These are phyloP conservation scores for Buteo buteo DNA, from an alignment of 2,113 vertebrate genomes.

Conservation along the genomic window DNA sequence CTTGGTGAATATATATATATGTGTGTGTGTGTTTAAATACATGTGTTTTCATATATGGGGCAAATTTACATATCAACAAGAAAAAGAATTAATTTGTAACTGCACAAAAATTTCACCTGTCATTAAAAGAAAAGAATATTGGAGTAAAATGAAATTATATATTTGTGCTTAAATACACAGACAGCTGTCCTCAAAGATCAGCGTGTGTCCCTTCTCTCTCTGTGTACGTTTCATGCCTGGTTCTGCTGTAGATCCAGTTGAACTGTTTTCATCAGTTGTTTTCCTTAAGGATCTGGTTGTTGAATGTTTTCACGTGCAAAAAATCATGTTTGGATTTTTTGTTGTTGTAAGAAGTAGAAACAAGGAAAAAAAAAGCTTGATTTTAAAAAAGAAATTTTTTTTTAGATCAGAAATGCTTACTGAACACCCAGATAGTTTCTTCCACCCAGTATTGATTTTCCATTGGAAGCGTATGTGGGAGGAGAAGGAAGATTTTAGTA, in stretches of 20 bases:
- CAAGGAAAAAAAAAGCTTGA: neutral
- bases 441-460: neutral
- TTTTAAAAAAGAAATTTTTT: neutral
- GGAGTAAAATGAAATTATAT: neutral
- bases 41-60: neutral
- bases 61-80: neutral
- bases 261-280: neutral
- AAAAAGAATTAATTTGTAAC: neutral
- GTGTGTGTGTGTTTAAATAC: fast-evolving
- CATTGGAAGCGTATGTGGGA: neutral
- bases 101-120: neutral
- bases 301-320: neutral
- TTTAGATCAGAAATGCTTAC: neutral
- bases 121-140: neutral
- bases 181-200: neutral
- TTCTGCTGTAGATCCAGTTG: neutral
- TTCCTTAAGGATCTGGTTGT: neutral
- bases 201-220: neutral
- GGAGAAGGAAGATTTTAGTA: neutral
- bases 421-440: neutral
- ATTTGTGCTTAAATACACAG: neutral
- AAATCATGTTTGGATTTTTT: neutral
- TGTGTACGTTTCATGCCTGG: neutral
- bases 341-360: neutral
- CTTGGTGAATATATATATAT: neutral